Percentiles rank a stretch among this genome's conserved stretches.
Conservation (phyloP, 2,888 invertebrate species). For the Psococerastis gibbosa region DNA sequence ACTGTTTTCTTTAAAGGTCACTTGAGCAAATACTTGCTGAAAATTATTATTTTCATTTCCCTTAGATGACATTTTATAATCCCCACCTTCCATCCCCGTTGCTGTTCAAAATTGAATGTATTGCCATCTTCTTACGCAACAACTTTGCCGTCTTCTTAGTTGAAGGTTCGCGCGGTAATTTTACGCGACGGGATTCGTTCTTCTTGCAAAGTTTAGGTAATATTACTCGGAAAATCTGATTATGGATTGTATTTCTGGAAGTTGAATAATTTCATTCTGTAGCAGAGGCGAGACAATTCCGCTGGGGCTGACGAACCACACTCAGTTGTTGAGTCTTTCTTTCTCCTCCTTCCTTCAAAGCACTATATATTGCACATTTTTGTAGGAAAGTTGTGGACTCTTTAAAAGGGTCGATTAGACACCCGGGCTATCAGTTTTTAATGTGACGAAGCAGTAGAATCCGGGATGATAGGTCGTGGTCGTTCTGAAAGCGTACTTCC, state of each 20-base stretch:
- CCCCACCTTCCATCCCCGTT: not conserved
- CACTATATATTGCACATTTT: too few relatives aligned
- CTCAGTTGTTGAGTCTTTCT: too few relatives aligned
- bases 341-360: too few relatives aligned
- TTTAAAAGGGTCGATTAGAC: too few relatives aligned
- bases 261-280: constrained; percentile 9
- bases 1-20: constrained; percentile 10
- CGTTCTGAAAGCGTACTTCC: too few relatives aligned
- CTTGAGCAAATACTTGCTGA: constrained; percentile 9
- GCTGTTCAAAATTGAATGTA: not conserved
- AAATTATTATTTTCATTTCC: constrained; percentile 7
- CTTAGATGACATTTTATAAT: constrained; percentile 4
- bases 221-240: constrained; percentile 9
- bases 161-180: not conserved
- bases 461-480: too few relatives aligned
- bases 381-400: too few relatives aligned
- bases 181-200: too few relatives aligned
- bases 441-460: too few relatives aligned
- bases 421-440: too few relatives aligned
- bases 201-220: not conserved
- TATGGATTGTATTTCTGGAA: constrained; percentile 10
- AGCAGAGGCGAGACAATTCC: constrained; percentile 3
- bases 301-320: too few relatives aligned
- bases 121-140: not conserved
- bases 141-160: not conserved